Evolutionary conservation across 2,888 invertebrate species (phyloP), one percentile per base, ranked within the genome.

Genomic region (Calliscelio sp.): DNA sequence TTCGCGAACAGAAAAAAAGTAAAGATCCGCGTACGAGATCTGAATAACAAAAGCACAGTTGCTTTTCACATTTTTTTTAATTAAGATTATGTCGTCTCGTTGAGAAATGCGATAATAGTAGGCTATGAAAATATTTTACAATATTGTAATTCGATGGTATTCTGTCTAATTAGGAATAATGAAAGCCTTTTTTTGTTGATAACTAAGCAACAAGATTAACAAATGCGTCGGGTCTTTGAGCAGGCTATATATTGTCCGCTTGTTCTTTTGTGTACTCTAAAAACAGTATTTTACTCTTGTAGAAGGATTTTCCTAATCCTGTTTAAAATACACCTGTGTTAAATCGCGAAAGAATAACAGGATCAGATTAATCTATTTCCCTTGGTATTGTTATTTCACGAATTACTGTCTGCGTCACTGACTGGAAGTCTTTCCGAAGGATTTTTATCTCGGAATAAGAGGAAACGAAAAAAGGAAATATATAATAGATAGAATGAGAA

Each of bases 331-430:
- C 66, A 38, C 49, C 25, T 51, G 68, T 24, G 77, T 61, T 68
- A 49, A 77, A 77, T 77, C 49, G 66, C 46, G 49, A 28, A 44
- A 70, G 57, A 70, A 70, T 70, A 38, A 57, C 55, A 41, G 77
- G 66, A 77, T 77, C 57, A 57, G 46, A 78, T 78, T 68, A 68
- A 68, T 75, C 63, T 70, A 53, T 70, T 61, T 68, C 41, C 59
- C 55, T 38, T n/a, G 38, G 68, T 53, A 68, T 68, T 68, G 68
- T 77, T 66, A 49, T 66, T 77, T 66, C 49, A 51, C 32, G 59
- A 77, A 77, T 57, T 66, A 57, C 24, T 24, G 57, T 77, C 32
- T 41, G 55, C 75, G 65, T 75, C 75, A 65, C 55, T n/a, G 24
- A 55, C 44, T 55, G 49, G 11, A 46, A 55, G 57, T 66, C 66